Conservation (phyloP, 2,113 vertebrate genomes). For the Malurus cyaneus region DNA sequence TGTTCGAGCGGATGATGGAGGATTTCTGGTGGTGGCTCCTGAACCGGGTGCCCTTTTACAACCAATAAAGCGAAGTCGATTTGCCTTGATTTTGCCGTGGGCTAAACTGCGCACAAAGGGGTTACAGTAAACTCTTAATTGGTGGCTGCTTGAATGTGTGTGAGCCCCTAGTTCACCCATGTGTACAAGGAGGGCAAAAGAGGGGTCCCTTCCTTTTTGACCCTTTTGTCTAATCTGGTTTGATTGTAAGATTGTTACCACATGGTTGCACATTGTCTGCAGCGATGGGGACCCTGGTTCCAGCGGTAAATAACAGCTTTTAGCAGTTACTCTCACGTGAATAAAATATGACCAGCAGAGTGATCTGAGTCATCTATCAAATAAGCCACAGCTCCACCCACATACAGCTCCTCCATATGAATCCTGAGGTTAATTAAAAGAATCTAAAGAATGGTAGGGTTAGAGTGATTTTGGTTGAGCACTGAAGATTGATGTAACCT, state of each 20-base stretch:
- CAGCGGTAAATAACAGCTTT: not conserved
- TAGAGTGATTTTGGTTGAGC: not conserved
- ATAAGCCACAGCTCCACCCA: not conserved
- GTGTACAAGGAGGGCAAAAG: not conserved
- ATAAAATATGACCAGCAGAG: not conserved
- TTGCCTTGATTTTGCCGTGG: not conserved
- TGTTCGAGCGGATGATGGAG: conserved; percentile 14
- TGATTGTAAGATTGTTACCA: not conserved
- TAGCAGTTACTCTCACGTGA: not conserved
- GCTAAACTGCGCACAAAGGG: not conserved
- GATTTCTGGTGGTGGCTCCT: conserved; percentile 33
- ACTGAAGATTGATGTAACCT: not conserved
- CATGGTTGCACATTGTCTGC: not conserved
- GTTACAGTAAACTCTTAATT: conserved; percentile 23
- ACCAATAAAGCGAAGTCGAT: not conserved
- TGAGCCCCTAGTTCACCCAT: not conserved
- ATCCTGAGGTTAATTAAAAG: conserved; percentile 44
- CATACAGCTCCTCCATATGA: not conserved
- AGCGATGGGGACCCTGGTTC: not conserved
- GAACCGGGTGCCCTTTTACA: not conserved
- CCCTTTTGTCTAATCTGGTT: not conserved
- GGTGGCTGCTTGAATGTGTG: not conserved
- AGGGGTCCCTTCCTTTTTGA: not conserved
- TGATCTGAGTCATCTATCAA: not conserved
- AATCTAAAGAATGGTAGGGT: not conserved